Percentiles rank a stretch among this genome's conserved stretches.
These are phyloP conservation scores for Caenorhabditis inopinata DNA, from an alignment of 1,140 invertebrate genomes.

Conservation along the genomic window DNA sequence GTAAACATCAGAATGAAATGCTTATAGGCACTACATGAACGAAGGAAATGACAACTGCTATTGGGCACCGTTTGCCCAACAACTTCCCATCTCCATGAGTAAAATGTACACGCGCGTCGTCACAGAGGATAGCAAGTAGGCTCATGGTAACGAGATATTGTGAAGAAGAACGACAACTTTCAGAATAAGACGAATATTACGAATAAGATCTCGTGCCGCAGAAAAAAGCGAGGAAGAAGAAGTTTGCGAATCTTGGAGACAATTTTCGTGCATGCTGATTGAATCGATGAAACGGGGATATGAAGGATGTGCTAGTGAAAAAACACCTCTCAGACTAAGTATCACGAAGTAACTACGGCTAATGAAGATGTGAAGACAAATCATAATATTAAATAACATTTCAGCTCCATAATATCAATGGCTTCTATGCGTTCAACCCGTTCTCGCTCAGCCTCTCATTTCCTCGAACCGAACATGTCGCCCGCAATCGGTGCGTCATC, in stretches of 20 bases:
- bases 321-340: conserved; percentile 42
- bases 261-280: conserved; percentile 29
- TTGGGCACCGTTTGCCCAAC: conserved; percentile 47
- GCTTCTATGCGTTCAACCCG: conserved; percentile 39
- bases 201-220: conserved; percentile 21
- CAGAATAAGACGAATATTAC: conserved; percentile 36
- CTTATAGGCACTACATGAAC: conserved; percentile 43
- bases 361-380: neutral
- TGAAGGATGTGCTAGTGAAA: conserved; percentile 45
- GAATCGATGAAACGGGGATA: conserved; percentile 44
- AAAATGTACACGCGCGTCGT: conserved; percentile 33
- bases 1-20: neutral
- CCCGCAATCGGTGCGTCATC: conserved; percentile 35
- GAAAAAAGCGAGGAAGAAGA: conserved; percentile 43
- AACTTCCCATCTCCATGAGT: conserved; percentile 38
- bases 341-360: conserved; percentile 38
- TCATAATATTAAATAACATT: neutral
- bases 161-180: neutral
- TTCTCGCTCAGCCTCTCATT: conserved; percentile 33
- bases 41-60: conserved; percentile 47
- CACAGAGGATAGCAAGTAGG: conserved; percentile 31
- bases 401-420: conserved; percentile 47
- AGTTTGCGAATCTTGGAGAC: conserved; percentile 40
- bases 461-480: conserved; percentile 35
- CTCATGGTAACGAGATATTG: neutral